Evolutionary conservation across 1,140 invertebrate genomes (phyloP).

Genomic region (Philotrypesis tridentata): DNA sequence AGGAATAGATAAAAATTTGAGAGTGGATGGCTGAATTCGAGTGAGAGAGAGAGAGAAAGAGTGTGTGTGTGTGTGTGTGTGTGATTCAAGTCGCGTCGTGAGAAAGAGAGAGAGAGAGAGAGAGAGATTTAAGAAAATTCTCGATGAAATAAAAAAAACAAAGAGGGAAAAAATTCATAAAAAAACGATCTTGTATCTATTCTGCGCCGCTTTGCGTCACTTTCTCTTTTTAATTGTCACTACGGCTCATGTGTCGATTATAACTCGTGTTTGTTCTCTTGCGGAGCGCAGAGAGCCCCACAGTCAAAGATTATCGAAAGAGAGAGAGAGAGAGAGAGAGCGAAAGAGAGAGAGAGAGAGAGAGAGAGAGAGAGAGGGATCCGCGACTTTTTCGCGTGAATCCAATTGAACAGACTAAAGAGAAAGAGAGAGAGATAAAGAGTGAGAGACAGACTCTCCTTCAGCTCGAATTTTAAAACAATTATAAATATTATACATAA

Average conservation of each 20-base stretch:
- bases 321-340: conserved; percentile 4
- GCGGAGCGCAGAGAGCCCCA: conserved; percentile 13
- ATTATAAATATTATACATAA: conserved; percentile 65
- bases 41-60: conserved; percentile 27
- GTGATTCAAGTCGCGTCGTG: too few relatives aligned
- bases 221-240: conserved; percentile 50
- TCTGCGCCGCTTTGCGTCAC: conserved; percentile 35
- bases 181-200: conserved; percentile 36
- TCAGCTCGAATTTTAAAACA: conserved; percentile 53
- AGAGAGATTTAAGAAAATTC: conserved; percentile 43
- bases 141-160: conserved; percentile 46
- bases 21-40: conserved; percentile 35
- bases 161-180: conserved; percentile 9
- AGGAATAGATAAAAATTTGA: conserved; percentile 32
- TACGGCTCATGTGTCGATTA: conserved; percentile 31
- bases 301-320: background rate
- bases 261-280: conserved; percentile 38
- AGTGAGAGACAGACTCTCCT: conserved; percentile 46
- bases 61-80: too few relatives aligned
- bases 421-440: conserved; percentile 11
- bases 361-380: conserved; percentile 9
- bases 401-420: background rate
- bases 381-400: conserved; percentile 25
- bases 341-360: background rate
- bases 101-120: conserved; percentile 39